Evolutionary conservation across 2,113 vertebrate genomes (phyloP), one percentile per base, ranked within the genome.

Genomic region (Oncorhynchus keta): DNA sequence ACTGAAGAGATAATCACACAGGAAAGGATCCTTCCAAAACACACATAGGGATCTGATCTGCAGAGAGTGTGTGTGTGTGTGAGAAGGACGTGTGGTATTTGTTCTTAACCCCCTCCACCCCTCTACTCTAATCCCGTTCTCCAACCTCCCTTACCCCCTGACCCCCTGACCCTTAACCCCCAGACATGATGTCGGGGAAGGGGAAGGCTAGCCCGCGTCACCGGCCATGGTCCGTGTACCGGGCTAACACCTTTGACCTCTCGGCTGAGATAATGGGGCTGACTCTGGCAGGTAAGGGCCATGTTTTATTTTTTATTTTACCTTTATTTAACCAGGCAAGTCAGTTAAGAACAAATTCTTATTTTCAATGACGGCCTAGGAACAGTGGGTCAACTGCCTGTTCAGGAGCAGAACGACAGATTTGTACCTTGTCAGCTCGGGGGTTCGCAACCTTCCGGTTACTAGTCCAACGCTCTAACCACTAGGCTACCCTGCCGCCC

Each of bases 151-250:
- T 68, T 13, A 14, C 9, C 62, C 35, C n/a, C n/a, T n/a, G n/a
- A n/a, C n/a, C n/a, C n/a, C 75, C 48, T 62, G 65, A 22, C n/a
- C 76, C 81, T 78, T 55, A 79, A 84, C 78, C 87, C 85, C 85
- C 39, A 90, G 88, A 91, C 88, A 93, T 91, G 93, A 98, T 98
- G 97, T 95, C 97, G 75, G 93, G 95, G 86, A 96, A 95, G 89
- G 96, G 95, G 86, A 96, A 95, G 89, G 96, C 95, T 86, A 98
- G 98, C 91, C 97, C 98, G 64, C 96, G 96, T 85, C 97, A 97
- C 81, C 95, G 96, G 80, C 95, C 97, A 28, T 97, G 96, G 91
- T 95, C 94, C 0, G 79, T 97, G 81, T 97, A 98, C 80, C 94
- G 96, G 79, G 96, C 97, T 84, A 97, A 96, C 86, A 98, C 97